A percentile compares a stretch with the other conserved stretches of the same genome.
These are phyloP conservation scores for Argyra leucocephala DNA, from an alignment of 2,888 invertebrate species.

Conservation along the genomic window DNA sequence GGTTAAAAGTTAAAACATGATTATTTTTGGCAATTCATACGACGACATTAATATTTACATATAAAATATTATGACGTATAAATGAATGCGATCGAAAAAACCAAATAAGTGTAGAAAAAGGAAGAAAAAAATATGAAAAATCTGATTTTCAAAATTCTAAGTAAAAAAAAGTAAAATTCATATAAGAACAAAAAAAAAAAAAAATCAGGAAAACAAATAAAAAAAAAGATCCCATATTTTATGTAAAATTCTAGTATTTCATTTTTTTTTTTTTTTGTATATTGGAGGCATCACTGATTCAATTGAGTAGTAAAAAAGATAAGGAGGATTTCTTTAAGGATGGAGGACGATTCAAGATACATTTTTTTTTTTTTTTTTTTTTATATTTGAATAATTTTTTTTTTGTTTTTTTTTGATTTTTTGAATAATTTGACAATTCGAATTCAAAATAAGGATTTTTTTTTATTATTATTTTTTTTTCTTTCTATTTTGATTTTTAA, in stretches of 20 bases:
- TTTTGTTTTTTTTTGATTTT: background rate
- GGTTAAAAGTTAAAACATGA: no score
- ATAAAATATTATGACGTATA: no score
- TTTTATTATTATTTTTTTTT: background rate
- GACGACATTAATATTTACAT: no score
- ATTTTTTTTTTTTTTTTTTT: no score
- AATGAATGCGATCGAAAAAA: no score
- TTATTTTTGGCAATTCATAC: no score
- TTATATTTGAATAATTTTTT: background rate
- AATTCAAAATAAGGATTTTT: background rate
- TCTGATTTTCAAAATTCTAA: background rate
- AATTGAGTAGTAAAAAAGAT: no score
- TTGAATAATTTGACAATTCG: slow-evolving; percentile 6
- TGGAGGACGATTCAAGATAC: no score
- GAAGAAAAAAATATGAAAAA: background rate
- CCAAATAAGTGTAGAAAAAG: background rate
- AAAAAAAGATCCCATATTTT: background rate
- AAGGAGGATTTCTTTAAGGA: no score
- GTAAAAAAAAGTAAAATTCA: no score
- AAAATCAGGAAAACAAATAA: background rate
- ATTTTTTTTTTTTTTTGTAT: background rate
- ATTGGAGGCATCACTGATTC: no score
- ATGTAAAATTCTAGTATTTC: background rate
- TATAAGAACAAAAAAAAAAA: background rate
- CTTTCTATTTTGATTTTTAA: no score